Base-by-base conservation (phyloP, 2,113 vertebrate species). In the Zosterops pallidus region DNA sequence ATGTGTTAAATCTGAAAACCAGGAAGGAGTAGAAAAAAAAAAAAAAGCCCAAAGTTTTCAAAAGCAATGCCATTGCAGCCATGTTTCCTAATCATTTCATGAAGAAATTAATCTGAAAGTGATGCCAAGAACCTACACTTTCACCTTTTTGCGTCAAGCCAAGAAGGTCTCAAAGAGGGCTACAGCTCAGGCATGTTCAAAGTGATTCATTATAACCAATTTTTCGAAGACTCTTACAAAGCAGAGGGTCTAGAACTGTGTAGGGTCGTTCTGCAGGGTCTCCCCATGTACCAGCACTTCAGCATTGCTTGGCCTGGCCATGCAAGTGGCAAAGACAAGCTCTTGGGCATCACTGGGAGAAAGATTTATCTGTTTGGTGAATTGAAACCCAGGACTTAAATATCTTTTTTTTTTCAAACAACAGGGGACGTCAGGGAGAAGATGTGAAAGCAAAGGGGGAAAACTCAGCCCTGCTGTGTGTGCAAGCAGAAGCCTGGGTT, bases 1-100 rank as follows among this genome's bases (percentile, higher is more conserved):
- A 93, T 62, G 64, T 90, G 80, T 64, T 93, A 81, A 89, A 81
- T 68, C 56, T 68, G 53, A 94, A 91, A 91, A 57, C 8, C 37
- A 56, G 63, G 49, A 91, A 90, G 42, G 91, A 85, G n/a, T 5
- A 70, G 82, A 3, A n/a, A 22, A 78, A 50, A 79, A 57, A 3
- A 35, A 22, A 78, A 52, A 79, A 57, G 0, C 16, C 24, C 1
- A 9, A 20, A 6, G 18, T 70, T 96, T 93, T 68, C 37, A 60
- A 56, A 86, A 56, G 42, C 42, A 77, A 25, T 52, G 25, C 44
- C 37, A n/a, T 11, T 2, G 6, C 53, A 53, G 35, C 47, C 68
- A 23, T 14, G 0, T 63, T 80, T 93, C 31, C 49, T 81, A 35
- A 42, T 50, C 2, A 18, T 37, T 80, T 62, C 5, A 47, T 64